phyloP scores from a whole-genome alignment of 2,113 vertebrate species.

The Tetrao urogallus region DNA sequence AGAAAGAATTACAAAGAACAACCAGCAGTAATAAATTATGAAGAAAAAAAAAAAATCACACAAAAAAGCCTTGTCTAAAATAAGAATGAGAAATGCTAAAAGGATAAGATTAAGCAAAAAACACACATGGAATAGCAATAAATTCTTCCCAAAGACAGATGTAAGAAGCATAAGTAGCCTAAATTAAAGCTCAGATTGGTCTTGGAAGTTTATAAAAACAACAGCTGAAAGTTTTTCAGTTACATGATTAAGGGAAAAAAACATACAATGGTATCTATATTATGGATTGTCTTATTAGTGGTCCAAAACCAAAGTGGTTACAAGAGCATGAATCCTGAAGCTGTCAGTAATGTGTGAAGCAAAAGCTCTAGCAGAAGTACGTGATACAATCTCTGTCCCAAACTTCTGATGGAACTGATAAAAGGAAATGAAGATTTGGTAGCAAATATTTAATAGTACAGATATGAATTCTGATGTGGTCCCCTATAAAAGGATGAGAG shows the following conservation, averaged over 20 bases:
- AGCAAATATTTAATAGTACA: neutral
- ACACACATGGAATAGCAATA: neutral
- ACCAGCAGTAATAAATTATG: neutral
- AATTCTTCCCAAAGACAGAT: neutral
- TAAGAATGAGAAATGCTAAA: neutral
- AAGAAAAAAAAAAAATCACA: neutral
- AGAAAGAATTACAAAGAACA: neutral
- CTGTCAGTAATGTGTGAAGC: neutral
- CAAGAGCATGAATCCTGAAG: neutral
- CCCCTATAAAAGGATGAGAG: neutral
- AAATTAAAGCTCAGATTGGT: neutral
- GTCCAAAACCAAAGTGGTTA: neutral
- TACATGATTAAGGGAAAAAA: neutral
- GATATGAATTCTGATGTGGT: neutral
- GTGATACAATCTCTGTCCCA: neutral
- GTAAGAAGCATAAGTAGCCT: neutral
- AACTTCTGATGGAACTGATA: neutral
- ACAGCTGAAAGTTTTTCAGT: neutral
- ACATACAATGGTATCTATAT: neutral
- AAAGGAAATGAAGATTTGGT: neutral
- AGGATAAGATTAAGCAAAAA: neutral
- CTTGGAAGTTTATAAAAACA: neutral
- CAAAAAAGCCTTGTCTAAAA: neutral
- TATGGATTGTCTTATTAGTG: neutral
- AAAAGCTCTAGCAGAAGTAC: neutral